Conservation (phyloP, 2,797 vertebrate species). For the Chloroceryle amazona region DNA sequence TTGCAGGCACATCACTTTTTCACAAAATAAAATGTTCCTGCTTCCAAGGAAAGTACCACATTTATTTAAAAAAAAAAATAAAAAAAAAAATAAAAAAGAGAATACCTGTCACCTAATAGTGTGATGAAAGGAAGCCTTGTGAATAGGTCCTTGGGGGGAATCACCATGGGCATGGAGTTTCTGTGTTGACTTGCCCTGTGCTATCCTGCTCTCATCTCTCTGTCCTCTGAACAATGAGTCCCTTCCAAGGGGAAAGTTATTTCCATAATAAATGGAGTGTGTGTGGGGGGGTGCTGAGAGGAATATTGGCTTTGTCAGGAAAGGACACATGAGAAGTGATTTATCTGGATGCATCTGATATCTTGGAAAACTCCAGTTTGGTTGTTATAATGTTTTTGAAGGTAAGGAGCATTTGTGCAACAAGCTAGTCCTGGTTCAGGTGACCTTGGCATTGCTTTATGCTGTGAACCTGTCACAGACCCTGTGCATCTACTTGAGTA, state of each 20-base stretch:
- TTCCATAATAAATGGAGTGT: slow-evolving; percentile 14
- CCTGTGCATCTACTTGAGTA: not conserved
- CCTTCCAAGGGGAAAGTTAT: not conserved
- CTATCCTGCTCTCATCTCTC: not conserved
- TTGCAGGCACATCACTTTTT: not conserved
- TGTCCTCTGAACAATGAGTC: not conserved
- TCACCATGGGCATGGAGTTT: not conserved
- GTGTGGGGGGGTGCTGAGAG: not conserved
- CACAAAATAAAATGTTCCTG: not conserved
- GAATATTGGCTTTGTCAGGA: slow-evolving; percentile 20
- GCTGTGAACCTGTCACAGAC: not conserved
- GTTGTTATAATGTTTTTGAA: not conserved
- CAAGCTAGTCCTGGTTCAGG: not conserved
- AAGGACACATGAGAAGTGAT: slow-evolving; percentile 10
- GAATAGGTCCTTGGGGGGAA: rapidly evolving
- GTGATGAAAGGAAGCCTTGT: not conserved
- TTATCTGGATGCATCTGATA: not conserved
- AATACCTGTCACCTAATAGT: not conserved
- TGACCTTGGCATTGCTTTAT: not conserved
- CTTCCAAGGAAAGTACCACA: not conserved
- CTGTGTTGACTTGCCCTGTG: not conserved
- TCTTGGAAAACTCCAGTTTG: not conserved
- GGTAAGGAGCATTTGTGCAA: not conserved
- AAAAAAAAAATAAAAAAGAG: not conserved
- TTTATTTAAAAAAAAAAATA: too few species aligned